These are phyloP conservation scores for Vanacampus margaritifer DNA, from an alignment of 2,113 vertebrate species.

Conservation along the genomic window DNA sequence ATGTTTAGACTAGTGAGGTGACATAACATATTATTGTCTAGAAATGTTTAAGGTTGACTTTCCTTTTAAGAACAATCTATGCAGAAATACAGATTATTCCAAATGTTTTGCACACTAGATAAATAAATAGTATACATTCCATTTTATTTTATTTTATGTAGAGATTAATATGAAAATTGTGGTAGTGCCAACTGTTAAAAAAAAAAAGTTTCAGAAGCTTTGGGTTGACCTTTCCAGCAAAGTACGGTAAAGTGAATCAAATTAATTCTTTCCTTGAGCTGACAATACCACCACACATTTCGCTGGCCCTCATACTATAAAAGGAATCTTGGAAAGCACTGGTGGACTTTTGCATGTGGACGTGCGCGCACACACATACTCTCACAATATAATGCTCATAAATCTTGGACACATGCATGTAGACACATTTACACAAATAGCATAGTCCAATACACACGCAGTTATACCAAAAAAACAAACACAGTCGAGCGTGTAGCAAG, in stretches of 20 bases:
- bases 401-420: not conserved
- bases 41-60: too few relatives aligned
- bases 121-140: not conserved
- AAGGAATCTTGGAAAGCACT: not conserved
- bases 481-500: constrained; percentile 42
- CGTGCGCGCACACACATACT: not conserved
- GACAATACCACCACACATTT: not conserved
- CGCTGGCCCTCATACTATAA: not conserved
- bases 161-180: not conserved
- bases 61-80: not conserved
- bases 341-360: not conserved
- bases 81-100: not conserved
- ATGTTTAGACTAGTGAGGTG: too few relatives aligned
- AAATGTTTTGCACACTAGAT: too few relatives aligned
- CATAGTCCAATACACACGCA: not conserved
- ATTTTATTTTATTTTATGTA: not conserved
- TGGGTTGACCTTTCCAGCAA: not conserved
- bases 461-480: constrained; percentile 19
- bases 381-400: not conserved
- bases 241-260: not conserved
- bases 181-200: not conserved
- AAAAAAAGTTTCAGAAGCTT: not conserved
- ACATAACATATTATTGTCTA: too few relatives aligned
- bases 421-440: constrained; percentile 2
- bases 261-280: not conserved